Conservation (phyloP, 2,888 invertebrate species). For the Amblyjoppa proteus region DNA sequence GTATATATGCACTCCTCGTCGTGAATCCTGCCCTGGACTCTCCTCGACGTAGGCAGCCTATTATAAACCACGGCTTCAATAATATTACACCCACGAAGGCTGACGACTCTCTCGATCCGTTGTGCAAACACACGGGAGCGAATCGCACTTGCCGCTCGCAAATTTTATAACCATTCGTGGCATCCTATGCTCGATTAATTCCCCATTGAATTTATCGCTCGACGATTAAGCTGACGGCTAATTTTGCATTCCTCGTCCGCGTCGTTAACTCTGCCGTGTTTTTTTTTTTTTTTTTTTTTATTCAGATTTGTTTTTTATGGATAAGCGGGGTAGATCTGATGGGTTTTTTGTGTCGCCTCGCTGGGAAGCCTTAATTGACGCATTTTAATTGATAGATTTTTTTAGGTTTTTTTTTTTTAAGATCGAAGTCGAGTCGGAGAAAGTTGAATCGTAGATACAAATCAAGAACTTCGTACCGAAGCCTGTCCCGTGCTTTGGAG, state of each 20-base stretch:
- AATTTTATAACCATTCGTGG: conserved; percentile 1
- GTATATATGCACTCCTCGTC: conserved; percentile 44
- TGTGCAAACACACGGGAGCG: conserved; percentile 59
- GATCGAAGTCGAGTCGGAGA: too few species aligned
- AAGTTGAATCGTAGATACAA: too few species aligned
- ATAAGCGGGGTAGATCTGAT: too few species aligned
- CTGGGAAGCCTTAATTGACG: too few species aligned
- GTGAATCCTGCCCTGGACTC: conserved; percentile 60
- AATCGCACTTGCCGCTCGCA: background rate
- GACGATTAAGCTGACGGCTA: background rate
- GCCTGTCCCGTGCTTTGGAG: too few species aligned
- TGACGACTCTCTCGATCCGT: conserved; percentile 58
- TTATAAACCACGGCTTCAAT: conserved; percentile 60
- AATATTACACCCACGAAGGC: conserved; percentile 67
- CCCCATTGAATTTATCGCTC: background rate
- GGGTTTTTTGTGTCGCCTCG: too few species aligned
- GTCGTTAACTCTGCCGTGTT: background rate
- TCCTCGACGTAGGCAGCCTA: conserved; percentile 60
- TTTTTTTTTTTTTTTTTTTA: conserved; percentile 11
- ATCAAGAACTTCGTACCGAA: too few species aligned
- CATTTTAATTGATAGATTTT: too few species aligned
- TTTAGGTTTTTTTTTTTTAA: background rate
- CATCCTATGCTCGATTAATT: conserved; percentile 22
- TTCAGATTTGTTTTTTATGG: background rate
- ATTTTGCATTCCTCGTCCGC: background rate